Evolutionary conservation across 1,140 invertebrate species (phyloP).

Genomic region (Adoxophyes honmai): DNA sequence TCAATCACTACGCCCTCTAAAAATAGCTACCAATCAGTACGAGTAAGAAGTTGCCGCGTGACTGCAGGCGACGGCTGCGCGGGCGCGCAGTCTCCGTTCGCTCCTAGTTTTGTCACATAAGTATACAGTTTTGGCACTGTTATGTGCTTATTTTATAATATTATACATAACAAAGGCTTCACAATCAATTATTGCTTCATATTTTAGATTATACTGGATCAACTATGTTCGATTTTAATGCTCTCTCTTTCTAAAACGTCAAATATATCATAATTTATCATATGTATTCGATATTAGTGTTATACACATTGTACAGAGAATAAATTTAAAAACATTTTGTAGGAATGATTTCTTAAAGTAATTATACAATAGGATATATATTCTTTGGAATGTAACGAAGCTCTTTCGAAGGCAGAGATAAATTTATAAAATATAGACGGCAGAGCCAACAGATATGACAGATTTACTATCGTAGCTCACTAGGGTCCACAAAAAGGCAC

Average conservation of each 20-base stretch:
- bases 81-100: neutral
- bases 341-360: slow-evolving; percentile 57
- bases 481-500: slow-evolving; percentile 60
- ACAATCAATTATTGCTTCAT: slow-evolving; percentile 61
- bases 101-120: slow-evolving; percentile 23
- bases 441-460: slow-evolving; percentile 23
- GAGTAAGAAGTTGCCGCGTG: neutral
- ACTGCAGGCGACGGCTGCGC: too few relatives aligned
- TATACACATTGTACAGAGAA: slow-evolving; percentile 39
- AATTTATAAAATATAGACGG: slow-evolving; percentile 23
- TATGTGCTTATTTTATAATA: slow-evolving; percentile 45
- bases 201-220: slow-evolving; percentile 32
- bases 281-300: slow-evolving; percentile 28
- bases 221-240: neutral
- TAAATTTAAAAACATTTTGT: slow-evolving; percentile 33
- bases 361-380: slow-evolving; percentile 45
- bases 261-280: neutral
- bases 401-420: slow-evolving; percentile 31
- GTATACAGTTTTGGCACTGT: slow-evolving; percentile 59
- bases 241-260: neutral
- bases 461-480: slow-evolving; percentile 36
- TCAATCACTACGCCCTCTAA: too few relatives aligned
- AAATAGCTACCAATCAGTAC: neutral
- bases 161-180: slow-evolving; percentile 55
- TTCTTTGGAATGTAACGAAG: slow-evolving; percentile 74